Evolutionary conservation across 2,888 invertebrate species (phyloP).

Genomic region (Ceriagrion tenellum): DNA sequence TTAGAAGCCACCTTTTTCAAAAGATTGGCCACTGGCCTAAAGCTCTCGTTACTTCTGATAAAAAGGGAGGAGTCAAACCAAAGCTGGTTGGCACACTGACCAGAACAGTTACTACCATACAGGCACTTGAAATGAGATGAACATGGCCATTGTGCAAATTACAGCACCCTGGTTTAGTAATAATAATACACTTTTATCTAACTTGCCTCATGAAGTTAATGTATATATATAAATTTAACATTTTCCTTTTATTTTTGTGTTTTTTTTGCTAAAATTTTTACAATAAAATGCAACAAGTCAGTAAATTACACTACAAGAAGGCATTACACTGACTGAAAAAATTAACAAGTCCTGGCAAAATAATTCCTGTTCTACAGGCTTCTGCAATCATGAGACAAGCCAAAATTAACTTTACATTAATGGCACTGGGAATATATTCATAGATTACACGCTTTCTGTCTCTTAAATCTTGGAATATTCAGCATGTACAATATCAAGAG

Average conservation of each 20-base stretch:
- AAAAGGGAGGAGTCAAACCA: slow-evolving; percentile 65
- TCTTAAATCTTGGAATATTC: slow-evolving; percentile 65
- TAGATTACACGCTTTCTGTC: slow-evolving; percentile 58
- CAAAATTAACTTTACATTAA: slow-evolving; percentile 69
- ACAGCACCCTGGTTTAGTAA: slow-evolving; percentile 67
- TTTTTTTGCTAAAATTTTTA: slow-evolving; percentile 68
- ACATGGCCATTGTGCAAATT: slow-evolving; percentile 67
- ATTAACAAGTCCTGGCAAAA: slow-evolving; percentile 66
- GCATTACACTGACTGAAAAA: slow-evolving; percentile 68
- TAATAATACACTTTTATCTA: slow-evolving; percentile 64
- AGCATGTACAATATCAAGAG: slow-evolving; percentile 68
- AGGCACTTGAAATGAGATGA: slow-evolving; percentile 72
- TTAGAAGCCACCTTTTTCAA: slow-evolving; percentile 59
- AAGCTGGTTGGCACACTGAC: slow-evolving; percentile 66
- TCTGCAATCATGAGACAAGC: slow-evolving; percentile 66
- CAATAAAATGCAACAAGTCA: slow-evolving; percentile 68
- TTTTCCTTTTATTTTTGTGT: slow-evolving; percentile 64
- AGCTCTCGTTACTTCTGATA: slow-evolving; percentile 63
- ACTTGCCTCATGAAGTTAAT: slow-evolving; percentile 65
- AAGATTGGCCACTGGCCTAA: slow-evolving; percentile 63
- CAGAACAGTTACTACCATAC: slow-evolving; percentile 70
- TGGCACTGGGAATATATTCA: slow-evolving; percentile 70
- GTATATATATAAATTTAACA: slow-evolving; percentile 63
- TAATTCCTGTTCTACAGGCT: slow-evolving; percentile 67
- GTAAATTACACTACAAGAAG: slow-evolving; percentile 67